Percentiles rank a stretch among this genome's conserved stretches.
phyloP scores from a whole-genome alignment of 2,797 vertebrate species.

The Lophotriccus pileatus region DNA sequence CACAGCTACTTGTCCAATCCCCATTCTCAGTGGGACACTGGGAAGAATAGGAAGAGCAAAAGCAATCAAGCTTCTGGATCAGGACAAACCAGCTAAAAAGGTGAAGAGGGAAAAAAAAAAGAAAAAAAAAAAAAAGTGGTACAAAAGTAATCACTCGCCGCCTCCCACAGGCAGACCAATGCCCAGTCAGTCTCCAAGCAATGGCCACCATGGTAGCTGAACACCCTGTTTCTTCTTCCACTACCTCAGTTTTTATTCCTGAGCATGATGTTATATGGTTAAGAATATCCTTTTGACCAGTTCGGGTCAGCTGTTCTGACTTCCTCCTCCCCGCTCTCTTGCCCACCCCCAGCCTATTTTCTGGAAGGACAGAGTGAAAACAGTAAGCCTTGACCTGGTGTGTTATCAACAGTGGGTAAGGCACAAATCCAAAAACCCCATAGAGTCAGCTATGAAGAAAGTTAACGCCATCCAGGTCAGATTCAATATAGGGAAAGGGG shows the following conservation, averaged over 20 bases:
- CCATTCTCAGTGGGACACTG: not conserved
- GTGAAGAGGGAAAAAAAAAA: not conserved
- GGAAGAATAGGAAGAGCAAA: not conserved
- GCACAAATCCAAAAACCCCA: not conserved
- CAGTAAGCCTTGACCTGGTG: not conserved
- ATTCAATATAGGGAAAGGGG: accelerated
- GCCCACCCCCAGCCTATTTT: not conserved
- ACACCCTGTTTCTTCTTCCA: not conserved
- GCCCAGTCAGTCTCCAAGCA: not conserved
- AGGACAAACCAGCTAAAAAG: not conserved
- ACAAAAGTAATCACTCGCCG: not conserved
- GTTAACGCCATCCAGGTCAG: not conserved
- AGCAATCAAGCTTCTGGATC: not conserved
- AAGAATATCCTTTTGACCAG: not conserved
- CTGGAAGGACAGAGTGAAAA: not conserved
- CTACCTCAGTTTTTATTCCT: not conserved
- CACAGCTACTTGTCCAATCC: not conserved
- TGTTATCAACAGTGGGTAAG: not conserved
- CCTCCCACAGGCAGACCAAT: not conserved
- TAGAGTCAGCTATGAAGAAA: not conserved
- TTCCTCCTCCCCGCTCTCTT: not conserved
- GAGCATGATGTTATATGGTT: not conserved
- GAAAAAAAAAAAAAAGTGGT: too few relatives aligned
- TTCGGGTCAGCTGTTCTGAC: not conserved
- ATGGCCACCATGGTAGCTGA: not conserved